Percentiles rank a stretch among this genome's conserved stretches.
Evolutionary conservation across 2,113 vertebrate species (phyloP).

Genomic region (Cricetomys ansorgei): DNA sequence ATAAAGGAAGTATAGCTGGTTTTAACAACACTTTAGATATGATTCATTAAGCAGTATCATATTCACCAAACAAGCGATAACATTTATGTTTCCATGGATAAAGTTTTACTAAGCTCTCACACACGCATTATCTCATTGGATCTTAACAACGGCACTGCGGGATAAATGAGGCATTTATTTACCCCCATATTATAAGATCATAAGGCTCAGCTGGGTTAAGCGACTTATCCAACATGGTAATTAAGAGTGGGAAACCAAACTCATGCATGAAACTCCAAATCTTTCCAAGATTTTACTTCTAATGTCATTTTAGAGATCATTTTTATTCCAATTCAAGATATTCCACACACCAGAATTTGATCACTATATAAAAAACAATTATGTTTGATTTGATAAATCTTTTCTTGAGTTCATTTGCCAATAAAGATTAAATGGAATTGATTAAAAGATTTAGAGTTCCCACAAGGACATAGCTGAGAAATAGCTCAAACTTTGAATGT

Average conservation of each 20-base stretch:
- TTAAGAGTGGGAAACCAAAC: not conserved
- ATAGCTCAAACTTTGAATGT: not conserved
- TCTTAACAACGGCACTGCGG: not conserved
- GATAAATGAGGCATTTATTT: slow-evolving; percentile 30
- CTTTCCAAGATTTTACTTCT: not conserved
- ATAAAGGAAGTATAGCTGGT: not conserved
- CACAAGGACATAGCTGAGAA: not conserved
- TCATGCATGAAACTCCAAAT: not conserved
- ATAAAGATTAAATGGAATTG: slow-evolving; percentile 44
- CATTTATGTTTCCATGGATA: not conserved
- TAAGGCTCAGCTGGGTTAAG: slow-evolving; percentile 7
- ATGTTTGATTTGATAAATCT: not conserved
- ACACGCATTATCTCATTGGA: not conserved
- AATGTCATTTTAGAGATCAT: not conserved
- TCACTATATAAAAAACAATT: slow-evolving; percentile 10
- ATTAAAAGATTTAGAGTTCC: slow-evolving; percentile 27
- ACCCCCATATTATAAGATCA: not conserved
- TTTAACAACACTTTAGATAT: slow-evolving; percentile 28
- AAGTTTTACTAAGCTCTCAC: not conserved
- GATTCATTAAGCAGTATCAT: slow-evolving; percentile 18
- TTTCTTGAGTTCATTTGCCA: slow-evolving; percentile 13
- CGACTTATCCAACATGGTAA: not conserved
- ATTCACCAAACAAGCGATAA: not conserved
- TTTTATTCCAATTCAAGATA: not conserved
- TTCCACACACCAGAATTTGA: not conserved